Conservation (phyloP, 2,888 invertebrate species). For the Callyntrura guangdongensis region DNA sequence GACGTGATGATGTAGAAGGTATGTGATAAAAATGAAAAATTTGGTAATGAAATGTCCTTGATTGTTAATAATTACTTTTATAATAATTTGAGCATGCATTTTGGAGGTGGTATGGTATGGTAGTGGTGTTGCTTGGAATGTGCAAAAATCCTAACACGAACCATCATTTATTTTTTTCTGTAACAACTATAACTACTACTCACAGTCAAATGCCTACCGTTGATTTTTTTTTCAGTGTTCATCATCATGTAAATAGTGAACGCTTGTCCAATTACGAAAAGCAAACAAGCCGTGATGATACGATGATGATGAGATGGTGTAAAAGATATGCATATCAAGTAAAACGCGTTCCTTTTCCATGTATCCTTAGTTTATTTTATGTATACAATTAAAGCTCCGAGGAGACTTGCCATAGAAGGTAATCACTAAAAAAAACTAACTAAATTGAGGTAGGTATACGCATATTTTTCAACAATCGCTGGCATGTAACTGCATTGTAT, state of each 20-base stretch:
- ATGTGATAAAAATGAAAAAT: slow-evolving; percentile 59
- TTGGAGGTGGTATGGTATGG: neutral
- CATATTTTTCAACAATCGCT: neutral
- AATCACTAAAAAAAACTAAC: slow-evolving; percentile 10
- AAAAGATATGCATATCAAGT: neutral
- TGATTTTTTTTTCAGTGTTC: slow-evolving; percentile 15
- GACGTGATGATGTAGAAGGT: neutral
- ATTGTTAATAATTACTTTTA: slow-evolving; percentile 66
- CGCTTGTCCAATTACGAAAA: slow-evolving; percentile 50
- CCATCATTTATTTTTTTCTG: neutral
- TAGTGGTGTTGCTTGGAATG: neutral
- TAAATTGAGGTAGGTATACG: neutral
- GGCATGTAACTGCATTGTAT: neutral
- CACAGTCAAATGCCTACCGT: slow-evolving; percentile 4
- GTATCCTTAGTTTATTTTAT: neutral
- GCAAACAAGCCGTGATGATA: slow-evolving; percentile 23
- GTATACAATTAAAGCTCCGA: slow-evolving; percentile 11
- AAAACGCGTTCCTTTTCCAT: slow-evolving; percentile 13
- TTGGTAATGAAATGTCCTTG: slow-evolving; percentile 64
- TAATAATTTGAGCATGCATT: neutral
- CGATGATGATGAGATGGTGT: slow-evolving; percentile 6
- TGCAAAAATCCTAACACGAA: neutral
- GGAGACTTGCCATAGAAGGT: slow-evolving; percentile 36
- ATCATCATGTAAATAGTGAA: neutral
- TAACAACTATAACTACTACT: neutral